These are phyloP conservation scores for Odocoileus virginianus DNA, from an alignment of 2,113 vertebrate species.

Conservation along the genomic window DNA sequence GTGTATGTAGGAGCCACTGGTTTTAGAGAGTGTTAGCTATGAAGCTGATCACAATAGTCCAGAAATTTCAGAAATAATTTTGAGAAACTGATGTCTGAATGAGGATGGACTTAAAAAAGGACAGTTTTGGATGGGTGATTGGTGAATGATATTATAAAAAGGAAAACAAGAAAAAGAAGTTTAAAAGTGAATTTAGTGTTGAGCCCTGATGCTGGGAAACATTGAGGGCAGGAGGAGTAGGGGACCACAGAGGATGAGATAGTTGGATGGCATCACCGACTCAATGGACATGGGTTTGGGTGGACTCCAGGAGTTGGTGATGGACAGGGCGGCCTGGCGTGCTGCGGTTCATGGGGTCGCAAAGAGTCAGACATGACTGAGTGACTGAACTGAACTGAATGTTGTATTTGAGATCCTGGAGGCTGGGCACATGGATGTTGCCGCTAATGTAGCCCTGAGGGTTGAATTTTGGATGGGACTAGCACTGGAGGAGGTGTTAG, in stretches of 20 bases:
- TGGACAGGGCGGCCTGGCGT: too few relatives aligned
- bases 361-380: too few relatives aligned
- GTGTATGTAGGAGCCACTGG: background rate
- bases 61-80: background rate
- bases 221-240: too few relatives aligned
- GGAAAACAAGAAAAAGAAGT: background rate
- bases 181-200: background rate
- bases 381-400: too few relatives aligned
- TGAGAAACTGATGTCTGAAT: background rate
- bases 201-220: too few relatives aligned
- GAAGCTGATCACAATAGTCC: background rate
- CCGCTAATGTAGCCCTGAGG: rapidly evolving
- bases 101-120: background rate
- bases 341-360: too few relatives aligned
- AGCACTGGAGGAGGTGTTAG: rapidly evolving
- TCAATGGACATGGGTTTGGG: too few relatives aligned
- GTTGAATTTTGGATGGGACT: background rate
- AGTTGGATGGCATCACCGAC: too few relatives aligned
- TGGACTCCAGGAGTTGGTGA: too few relatives aligned
- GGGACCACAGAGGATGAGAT: too few relatives aligned
- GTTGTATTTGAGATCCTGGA: background rate
- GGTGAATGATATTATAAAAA: background rate
- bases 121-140: background rate
- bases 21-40: background rate
- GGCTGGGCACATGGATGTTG: rapidly evolving